Evolutionary conservation across 2,888 invertebrate genomes (phyloP).

Genomic region (Lycia hirtaria): DNA sequence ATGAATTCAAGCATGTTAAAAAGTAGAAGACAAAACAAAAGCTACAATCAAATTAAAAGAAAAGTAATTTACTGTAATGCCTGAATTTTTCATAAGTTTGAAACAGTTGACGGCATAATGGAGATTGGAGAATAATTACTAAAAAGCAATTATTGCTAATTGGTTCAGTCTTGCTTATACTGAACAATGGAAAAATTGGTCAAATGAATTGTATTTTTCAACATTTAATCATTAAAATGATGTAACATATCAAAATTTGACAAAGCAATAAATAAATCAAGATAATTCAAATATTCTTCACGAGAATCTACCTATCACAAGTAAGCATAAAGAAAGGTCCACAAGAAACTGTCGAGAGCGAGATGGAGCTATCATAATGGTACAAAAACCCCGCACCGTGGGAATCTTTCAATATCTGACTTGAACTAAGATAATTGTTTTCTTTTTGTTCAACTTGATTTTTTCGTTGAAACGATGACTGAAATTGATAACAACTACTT

Average conservation of each 20-base stretch:
- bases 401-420: slow-evolving; percentile 15
- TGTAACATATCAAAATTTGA: too few species aligned
- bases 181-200: not conserved
- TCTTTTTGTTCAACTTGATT: not conserved
- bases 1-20: not conserved
- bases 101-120: slow-evolving; percentile 11
- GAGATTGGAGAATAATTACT: slow-evolving; percentile 15
- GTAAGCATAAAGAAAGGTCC: slow-evolving; percentile 7
- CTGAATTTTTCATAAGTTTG: slow-evolving; percentile 3
- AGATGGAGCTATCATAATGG: slow-evolving; percentile 16
- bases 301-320: too few species aligned
- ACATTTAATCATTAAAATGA: too few species aligned
- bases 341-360: slow-evolving; percentile 18
- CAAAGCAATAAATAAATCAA: not conserved
- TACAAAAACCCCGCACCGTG: slow-evolving; percentile 23
- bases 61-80: slow-evolving; percentile 12
- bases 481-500: not conserved
- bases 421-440: slow-evolving; percentile 9
- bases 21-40: not conserved
- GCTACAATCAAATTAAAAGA: slow-evolving; percentile 1
- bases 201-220: too few species aligned
- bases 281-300: too few species aligned
- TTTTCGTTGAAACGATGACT: not conserved
- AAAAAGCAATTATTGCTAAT: slow-evolving; percentile 19
- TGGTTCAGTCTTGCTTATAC: too few species aligned